Evolutionary conservation across 2,888 invertebrate genomes (phyloP), one percentile per base, ranked within the genome.

Genomic region (Aethes cnicana): DNA sequence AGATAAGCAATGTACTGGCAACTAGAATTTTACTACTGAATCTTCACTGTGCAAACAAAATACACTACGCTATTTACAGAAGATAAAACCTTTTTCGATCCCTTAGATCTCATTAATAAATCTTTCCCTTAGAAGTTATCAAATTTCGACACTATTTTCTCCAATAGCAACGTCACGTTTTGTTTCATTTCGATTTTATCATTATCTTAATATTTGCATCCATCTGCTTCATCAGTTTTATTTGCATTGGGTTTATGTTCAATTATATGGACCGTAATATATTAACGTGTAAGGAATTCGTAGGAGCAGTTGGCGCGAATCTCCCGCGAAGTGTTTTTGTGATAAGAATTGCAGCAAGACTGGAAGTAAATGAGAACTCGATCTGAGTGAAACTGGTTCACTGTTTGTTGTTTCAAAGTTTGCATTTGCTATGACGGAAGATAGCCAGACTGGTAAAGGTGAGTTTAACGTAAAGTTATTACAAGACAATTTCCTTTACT

Each of bases 191-290:
- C 11, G 9, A 35, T 25, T 9, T 9, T 25, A 39, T 39, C 39
- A 25, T 7, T 25, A 3, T 25, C n/a, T n/a, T 14, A 39, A 39
- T 25, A 39, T 39, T 25, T 39, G 16, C 16, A 8, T 25, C 2
- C 3, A 17, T 14, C 16, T 25, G n/a, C n/a, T 25, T 23, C 7
- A 1, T 7, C 32, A 32, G 17, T 32, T 32, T 9, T 32, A 25
- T 25, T 39, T 39, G 16, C 16, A 25, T 25, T 9, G n/a, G 9
- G 8, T 14, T 37, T 37, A 37, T 6, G 9, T 16, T 9, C 5
- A 25, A 16, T n/a, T 37, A 21, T 16, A 39, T n/a, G 37, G 14
- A 37, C 33, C 16, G 11, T 28, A 35, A 42, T 49, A 42, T 35
- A 42, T 35, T 32, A 16, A 20, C 9, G 6, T 8, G 16, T 9